Evolutionary conservation across 2,888 invertebrate species (phyloP), one percentile per base, ranked within the genome.

Genomic region (Cartodere bifasciata): DNA sequence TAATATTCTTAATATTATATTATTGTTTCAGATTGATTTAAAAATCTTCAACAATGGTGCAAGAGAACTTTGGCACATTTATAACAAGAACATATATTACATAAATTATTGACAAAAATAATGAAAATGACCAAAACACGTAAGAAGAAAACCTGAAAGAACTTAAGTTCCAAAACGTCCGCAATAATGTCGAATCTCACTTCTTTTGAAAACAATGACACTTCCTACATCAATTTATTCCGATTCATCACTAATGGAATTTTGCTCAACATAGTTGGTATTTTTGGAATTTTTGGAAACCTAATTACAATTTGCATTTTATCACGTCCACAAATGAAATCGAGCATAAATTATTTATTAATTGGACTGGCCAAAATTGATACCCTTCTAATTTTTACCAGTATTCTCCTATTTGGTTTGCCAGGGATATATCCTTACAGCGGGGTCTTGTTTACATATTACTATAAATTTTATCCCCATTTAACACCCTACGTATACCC

Each of bases 281-380:
- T 82, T 14, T 76, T 81, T 48, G 94, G 92, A 4, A 73, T 92
- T 38, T 68, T 88, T 24, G 94, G 92, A 41, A 94, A 92, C 62
- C 71, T 84, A 34, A 79, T 94, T 33, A 80, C 91, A 22, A 85
- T 88, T 69, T 76, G 91, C 37, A 90, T 92, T 46, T 67, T 92
- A 29, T 84, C 87, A 35, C 73, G 90, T 32, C 90, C 91, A 13
- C 84, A 92, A 61, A 94, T 95, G 94, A 76, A 86, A 49, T 90
- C 90, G 35, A 91, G 92, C 53, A 88, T 94, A 53, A 94, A 94
- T 63, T 87, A 90, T 60, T 73, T 94, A 52, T 71, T 97, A 37
- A 85, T 90, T 42, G 92, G 91, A 4, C 69, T 97, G 46, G 94
- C 95, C 13, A 73, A 87, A 46, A 91, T 90, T 61, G 97, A 97